Conservation (phyloP, 2,888 invertebrate species). For the Caenorhabditis japonica region DNA sequence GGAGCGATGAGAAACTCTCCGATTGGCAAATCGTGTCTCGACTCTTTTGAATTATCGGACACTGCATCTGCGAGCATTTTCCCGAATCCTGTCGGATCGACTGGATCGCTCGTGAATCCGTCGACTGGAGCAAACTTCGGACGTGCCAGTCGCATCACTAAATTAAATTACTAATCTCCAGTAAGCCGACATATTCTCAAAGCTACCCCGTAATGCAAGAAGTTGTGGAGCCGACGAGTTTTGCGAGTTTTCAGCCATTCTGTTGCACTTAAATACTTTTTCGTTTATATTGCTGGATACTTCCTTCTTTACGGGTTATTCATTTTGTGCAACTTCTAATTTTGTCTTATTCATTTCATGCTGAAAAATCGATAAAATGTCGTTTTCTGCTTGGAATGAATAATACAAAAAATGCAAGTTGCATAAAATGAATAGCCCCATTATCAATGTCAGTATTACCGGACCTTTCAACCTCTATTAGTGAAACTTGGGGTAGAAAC, state of each 20-base stretch:
- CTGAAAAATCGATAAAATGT: too few species aligned
- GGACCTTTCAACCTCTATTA: constrained; percentile 20
- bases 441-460: neutral
- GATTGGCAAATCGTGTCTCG: constrained; percentile 80
- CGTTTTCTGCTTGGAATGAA: too few species aligned
- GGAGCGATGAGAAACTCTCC: constrained; percentile 93
- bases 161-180: neutral
- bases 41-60: constrained; percentile 38
- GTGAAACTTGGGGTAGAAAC: neutral
- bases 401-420: too few species aligned
- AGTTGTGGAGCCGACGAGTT: constrained; percentile 24
- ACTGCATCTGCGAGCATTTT: constrained; percentile 24
- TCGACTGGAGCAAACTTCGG: constrained; percentile 87
- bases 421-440: too few species aligned
- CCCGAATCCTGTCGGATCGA: constrained; percentile 63
- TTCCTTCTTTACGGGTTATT: too few species aligned
- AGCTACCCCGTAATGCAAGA: constrained; percentile 38
- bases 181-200: neutral
- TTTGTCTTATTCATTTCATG: too few species aligned
- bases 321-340: neutral
- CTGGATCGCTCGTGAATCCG: constrained; percentile 86
- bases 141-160: constrained; percentile 92
- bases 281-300: neutral
- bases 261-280: neutral
- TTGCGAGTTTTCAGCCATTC: constrained; percentile 20